Evolutionary conservation across 2,113 vertebrate species (phyloP).

Genomic region (Cygnus atratus): DNA sequence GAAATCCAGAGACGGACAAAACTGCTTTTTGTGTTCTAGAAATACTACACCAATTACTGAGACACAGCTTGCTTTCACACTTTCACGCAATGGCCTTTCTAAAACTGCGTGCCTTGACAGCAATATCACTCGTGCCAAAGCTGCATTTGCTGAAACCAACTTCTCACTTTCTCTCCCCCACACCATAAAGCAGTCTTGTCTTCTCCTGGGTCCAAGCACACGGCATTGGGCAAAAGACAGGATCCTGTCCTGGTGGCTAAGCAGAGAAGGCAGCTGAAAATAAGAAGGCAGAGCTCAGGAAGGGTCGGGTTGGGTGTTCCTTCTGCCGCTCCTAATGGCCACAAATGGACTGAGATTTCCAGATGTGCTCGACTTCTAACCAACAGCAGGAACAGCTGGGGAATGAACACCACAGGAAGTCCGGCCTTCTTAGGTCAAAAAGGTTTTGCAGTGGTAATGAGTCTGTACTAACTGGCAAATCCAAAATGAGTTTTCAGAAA

Average conservation of each 20-base stretch:
- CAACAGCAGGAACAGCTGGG: background rate
- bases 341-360: background rate
- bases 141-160: background rate
- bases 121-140: background rate
- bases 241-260: background rate
- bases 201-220: background rate
- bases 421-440: background rate
- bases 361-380: fast-evolving
- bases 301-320: background rate
- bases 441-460: background rate
- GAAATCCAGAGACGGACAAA: background rate
- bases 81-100: background rate
- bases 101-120: background rate
- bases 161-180: background rate
- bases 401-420: background rate
- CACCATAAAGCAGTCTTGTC: background rate
- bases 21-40: background rate
- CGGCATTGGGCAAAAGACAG: background rate
- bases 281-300: background rate
- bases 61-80: background rate
- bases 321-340: background rate
- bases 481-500: background rate
- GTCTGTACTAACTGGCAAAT: background rate
- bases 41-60: background rate
- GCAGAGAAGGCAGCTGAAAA: background rate